Evolutionary conservation across 2,797 vertebrate genomes (phyloP).

Genomic region (Neosalanx taihuensis): DNA sequence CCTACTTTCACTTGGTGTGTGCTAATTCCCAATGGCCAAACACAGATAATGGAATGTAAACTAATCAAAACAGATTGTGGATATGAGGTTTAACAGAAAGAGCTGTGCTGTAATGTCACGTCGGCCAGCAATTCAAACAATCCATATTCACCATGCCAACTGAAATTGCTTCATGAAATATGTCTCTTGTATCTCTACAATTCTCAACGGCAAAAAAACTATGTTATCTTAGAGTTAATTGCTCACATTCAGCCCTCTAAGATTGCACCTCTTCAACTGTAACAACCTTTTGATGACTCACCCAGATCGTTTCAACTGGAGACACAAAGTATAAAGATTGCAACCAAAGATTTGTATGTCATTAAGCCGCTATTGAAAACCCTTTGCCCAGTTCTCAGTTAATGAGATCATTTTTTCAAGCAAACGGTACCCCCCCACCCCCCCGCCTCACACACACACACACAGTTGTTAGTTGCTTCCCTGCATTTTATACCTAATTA

Average conservation of each 20-base stretch:
- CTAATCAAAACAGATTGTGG: neutral
- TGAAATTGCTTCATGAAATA: neutral
- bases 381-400: slow-evolving; percentile 13
- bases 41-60: neutral
- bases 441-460: neutral
- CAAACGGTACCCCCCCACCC: slow-evolving; percentile 16
- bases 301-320: slow-evolving; percentile 33
- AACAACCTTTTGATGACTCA: neutral
- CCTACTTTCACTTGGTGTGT: neutral
- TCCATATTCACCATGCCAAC: neutral
- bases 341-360: slow-evolving; percentile 28
- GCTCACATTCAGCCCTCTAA: neutral
- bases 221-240: neutral
- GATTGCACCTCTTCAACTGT: slow-evolving; percentile 24
- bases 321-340: slow-evolving; percentile 30
- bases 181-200: neutral
- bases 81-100: neutral
- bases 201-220: neutral
- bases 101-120: neutral
- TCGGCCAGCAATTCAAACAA: neutral
- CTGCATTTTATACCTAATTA: no score
- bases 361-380: slow-evolving; percentile 47
- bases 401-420: slow-evolving; percentile 33
- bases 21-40: neutral
- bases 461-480: no score